phyloP scores from a whole-genome alignment of 2,113 vertebrate species.

The Oceanodroma tethys region DNA sequence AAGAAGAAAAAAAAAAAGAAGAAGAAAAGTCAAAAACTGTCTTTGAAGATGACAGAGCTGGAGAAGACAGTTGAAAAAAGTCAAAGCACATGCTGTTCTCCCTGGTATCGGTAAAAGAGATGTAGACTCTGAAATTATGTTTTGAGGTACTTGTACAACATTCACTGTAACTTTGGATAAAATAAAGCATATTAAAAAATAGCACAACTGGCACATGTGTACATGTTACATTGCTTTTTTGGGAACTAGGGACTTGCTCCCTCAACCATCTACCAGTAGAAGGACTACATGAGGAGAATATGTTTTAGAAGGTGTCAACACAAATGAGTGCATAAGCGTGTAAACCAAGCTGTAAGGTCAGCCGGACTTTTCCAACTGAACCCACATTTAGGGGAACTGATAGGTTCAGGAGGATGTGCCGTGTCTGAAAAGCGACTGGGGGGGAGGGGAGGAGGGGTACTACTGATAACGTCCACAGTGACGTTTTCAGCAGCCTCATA shows the following conservation, averaged over 20 bases:
- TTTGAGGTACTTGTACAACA: background rate
- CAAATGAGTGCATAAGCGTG: accelerated
- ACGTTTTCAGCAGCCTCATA: background rate
- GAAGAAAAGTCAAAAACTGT: background rate
- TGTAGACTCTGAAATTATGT: background rate
- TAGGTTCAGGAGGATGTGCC: background rate
- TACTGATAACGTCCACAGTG: background rate
- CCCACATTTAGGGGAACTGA: background rate
- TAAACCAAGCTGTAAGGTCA: background rate
- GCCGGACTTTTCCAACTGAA: background rate
- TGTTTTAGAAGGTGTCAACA: background rate
- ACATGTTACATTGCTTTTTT: background rate
- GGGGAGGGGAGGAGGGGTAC: too few species aligned
- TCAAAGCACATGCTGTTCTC: background rate
- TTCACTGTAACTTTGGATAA: background rate
- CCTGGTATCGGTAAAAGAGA: background rate
- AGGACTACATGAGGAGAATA: background rate
- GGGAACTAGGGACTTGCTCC: background rate
- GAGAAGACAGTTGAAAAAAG: background rate
- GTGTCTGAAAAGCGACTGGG: background rate
- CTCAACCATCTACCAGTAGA: background rate
- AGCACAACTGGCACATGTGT: background rate
- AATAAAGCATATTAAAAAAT: background rate
- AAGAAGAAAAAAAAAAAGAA: too few species aligned
- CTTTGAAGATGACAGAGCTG: background rate